Conservation (phyloP, 2,113 vertebrate species). For the Lathamus discolor region DNA sequence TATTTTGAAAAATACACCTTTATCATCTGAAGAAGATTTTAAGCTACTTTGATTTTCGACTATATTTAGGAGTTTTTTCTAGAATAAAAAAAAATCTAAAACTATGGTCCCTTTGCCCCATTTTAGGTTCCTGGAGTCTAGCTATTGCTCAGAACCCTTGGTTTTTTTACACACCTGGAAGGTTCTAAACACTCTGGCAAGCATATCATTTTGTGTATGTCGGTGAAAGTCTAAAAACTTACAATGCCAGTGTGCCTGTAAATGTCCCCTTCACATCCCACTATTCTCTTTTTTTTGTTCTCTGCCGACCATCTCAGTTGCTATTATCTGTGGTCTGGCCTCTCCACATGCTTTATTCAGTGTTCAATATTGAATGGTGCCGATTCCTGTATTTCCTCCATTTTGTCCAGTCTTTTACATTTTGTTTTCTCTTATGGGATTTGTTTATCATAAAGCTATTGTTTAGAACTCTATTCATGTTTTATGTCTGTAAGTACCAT, state of each 20-base stretch:
- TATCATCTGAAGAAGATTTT: neutral
- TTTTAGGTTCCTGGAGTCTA: neutral
- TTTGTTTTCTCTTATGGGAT: neutral
- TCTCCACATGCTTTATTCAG: neutral
- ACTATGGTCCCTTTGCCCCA: neutral
- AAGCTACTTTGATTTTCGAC: neutral
- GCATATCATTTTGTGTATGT: neutral
- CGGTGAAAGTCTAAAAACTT: neutral
- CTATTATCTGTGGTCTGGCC: neutral
- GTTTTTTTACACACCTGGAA: neutral
- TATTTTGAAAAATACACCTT: neutral
- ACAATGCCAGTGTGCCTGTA: neutral
- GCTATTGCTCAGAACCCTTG: neutral
- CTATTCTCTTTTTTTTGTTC: neutral
- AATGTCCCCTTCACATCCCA: neutral
- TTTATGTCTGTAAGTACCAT: neutral
- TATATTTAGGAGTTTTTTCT: neutral
- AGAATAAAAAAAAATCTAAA: neutral
- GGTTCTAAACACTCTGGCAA: neutral
- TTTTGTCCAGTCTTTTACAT: neutral
- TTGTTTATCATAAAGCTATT: neutral
- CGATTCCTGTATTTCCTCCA: rapidly evolving
- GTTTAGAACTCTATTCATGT: neutral
- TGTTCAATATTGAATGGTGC: neutral
- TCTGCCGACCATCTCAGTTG: neutral